A percentile compares a stretch with the other conserved stretches of the same genome.
Evolutionary conservation across 2,113 vertebrate genomes (phyloP).

Genomic region (Phrynosoma blainvillii): DNA sequence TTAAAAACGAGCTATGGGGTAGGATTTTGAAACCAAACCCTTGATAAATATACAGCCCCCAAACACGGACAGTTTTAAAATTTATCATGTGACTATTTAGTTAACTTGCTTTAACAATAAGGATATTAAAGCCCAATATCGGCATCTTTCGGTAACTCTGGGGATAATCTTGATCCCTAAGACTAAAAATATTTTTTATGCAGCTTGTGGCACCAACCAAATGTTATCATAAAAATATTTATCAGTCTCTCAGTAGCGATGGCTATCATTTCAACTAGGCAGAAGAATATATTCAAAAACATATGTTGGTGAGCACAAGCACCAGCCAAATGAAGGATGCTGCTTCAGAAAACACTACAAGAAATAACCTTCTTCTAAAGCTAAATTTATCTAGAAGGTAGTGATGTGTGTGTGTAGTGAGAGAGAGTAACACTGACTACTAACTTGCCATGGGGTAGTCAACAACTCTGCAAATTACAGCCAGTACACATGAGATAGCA

Average conservation of each 20-base stretch:
- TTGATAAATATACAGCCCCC: not conserved
- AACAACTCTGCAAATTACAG: not conserved
- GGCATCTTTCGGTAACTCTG: not conserved
- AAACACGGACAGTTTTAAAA: not conserved
- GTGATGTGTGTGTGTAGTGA: not conserved
- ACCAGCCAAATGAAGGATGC: not conserved
- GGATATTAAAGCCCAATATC: not conserved
- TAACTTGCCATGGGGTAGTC: no score
- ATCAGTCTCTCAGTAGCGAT: not conserved
- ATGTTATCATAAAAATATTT: not conserved
- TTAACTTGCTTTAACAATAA: conserved; percentile 6
- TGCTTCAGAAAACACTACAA: not conserved
- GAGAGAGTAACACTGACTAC: not conserved
- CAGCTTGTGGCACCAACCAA: not conserved
- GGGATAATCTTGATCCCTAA: not conserved
- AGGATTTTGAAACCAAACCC: not conserved
- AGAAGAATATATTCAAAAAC: not conserved
- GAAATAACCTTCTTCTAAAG: not conserved
- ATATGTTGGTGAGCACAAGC: not conserved
- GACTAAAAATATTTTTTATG: conserved; percentile 5
- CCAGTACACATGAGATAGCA: not conserved
- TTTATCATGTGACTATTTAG: not conserved
- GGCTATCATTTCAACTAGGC: not conserved
- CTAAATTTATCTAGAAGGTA: not conserved
- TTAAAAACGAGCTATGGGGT: not conserved